These are phyloP conservation scores for Caranx melampygus DNA, from an alignment of 2,113 vertebrate genomes.

Conservation along the genomic window DNA sequence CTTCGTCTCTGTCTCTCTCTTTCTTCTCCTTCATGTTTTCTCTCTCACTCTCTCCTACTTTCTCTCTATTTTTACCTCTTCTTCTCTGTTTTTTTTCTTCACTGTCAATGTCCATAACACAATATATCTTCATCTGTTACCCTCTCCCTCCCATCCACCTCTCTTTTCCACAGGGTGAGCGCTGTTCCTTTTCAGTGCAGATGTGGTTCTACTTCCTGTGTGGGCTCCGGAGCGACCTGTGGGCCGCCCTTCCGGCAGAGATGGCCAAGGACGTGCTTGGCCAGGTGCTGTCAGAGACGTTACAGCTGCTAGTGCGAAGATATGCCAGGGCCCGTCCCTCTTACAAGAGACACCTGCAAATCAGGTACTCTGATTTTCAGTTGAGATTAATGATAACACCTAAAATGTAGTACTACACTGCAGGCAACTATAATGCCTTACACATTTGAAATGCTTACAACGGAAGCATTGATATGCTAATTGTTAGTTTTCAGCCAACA, in stretches of 20 bases:
- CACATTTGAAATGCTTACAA: not conserved
- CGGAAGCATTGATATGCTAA: not conserved
- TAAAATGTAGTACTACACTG: not conserved
- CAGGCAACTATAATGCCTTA: not conserved
- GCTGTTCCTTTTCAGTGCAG: constrained; percentile 96
- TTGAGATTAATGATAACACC: constrained; percentile 2
- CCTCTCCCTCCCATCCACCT: constrained; percentile 8
- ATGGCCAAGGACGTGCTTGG: constrained; percentile 87
- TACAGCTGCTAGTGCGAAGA: constrained; percentile 89
- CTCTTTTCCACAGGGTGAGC: constrained; percentile 90
- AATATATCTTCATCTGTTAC: constrained; percentile 62
- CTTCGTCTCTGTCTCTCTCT: constrained; percentile 54
- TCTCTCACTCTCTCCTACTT: constrained; percentile 19
- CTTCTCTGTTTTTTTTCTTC: constrained; percentile 63
- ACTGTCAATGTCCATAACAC: constrained; percentile 58
- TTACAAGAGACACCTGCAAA: constrained; percentile 91
- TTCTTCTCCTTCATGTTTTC: constrained; percentile 59
- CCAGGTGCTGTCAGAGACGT: constrained; percentile 89
- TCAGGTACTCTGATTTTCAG: constrained; percentile 85
- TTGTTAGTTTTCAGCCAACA: not conserved
- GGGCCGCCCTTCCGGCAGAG: constrained; percentile 86
- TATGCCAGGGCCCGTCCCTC: constrained; percentile 89
- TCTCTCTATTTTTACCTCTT: constrained; percentile 69
- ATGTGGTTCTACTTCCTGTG: constrained; percentile 98
- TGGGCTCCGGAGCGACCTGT: constrained; percentile 92